Conservation (phyloP, 2,113 vertebrate species). For the Daubentonia madagascariensis region DNA sequence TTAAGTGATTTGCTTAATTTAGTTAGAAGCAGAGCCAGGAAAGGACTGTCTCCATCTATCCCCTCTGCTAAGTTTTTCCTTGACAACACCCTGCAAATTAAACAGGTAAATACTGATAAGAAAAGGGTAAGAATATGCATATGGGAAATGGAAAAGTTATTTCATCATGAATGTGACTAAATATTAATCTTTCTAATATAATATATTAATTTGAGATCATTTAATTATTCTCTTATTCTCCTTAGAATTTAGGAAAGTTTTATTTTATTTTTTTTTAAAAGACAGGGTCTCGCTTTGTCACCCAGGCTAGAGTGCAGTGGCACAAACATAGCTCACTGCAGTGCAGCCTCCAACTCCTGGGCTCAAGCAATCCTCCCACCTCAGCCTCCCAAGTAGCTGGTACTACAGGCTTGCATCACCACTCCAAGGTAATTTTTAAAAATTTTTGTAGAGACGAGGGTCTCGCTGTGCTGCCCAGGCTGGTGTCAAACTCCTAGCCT, state of each 20-base stretch:
- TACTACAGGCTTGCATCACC: too few relatives aligned
- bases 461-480: background rate
- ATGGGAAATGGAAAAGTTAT: background rate
- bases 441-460: background rate
- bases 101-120: background rate
- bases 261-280: background rate
- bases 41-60: background rate
- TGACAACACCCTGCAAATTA: background rate
- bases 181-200: background rate
- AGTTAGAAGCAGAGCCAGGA: constrained; percentile 20
- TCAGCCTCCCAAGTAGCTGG: background rate
- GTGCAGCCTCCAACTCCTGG: background rate
- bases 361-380: background rate
- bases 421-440: background rate
- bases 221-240: background rate
- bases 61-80: background rate
- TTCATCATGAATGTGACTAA: background rate
- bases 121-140: background rate
- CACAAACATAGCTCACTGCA: background rate
- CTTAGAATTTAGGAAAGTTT: background rate
- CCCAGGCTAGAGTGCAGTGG: background rate
- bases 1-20: constrained; percentile 55
- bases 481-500: background rate
- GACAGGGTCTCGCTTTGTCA: background rate
- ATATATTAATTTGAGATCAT: background rate